Conservation (phyloP, 2,888 invertebrate species). For the Mallateleia sp. region DNA sequence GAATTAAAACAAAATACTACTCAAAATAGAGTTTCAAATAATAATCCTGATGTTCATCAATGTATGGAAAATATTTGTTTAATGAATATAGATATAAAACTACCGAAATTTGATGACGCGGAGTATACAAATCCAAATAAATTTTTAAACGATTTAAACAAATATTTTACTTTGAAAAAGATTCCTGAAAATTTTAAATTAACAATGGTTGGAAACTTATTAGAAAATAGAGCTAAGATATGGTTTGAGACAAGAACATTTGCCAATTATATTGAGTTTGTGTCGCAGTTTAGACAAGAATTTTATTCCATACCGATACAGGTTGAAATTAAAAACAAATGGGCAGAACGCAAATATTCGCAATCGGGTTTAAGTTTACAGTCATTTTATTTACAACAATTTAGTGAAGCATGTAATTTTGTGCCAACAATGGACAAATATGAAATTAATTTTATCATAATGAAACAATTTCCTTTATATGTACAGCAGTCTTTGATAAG, state of each 20-base stretch:
- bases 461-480: not conserved
- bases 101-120: conserved; percentile 1
- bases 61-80: conserved; percentile 10
- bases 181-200: conserved; percentile 3
- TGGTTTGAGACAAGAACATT: conserved; percentile 27
- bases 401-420: not conserved
- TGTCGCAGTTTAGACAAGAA: not conserved
- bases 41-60: not conserved
- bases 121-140: conserved; percentile 8
- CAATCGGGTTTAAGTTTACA: not conserved
- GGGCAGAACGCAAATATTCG: not conserved
- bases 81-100: conserved; percentile 4
- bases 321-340: not conserved
- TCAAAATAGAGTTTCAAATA: not conserved
- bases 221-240: conserved; percentile 7
- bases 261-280: not conserved
- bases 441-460: not conserved
- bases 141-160: conserved; percentile 22
- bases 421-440: not conserved
- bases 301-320: not conserved
- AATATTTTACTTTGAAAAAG: conserved; percentile 18
- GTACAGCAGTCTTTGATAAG: not conserved
- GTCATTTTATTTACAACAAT: not conserved
- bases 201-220: not conserved
- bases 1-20: not conserved